Evolutionary conservation across 2,888 invertebrate genomes (phyloP).

Genomic region (Andrena bucephala): DNA sequence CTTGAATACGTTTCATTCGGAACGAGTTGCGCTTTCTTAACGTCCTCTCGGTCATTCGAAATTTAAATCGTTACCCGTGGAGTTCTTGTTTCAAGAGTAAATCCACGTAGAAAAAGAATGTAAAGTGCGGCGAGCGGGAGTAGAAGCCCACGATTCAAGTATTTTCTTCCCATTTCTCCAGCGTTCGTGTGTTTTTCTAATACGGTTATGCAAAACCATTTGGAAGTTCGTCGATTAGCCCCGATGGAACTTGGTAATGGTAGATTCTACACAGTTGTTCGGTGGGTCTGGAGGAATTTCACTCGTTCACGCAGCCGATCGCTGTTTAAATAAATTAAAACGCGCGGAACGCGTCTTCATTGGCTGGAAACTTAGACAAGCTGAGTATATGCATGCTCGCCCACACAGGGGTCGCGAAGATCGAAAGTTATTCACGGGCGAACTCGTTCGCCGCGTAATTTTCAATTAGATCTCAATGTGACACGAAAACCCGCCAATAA

Average conservation of each 20-base stretch:
- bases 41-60: not conserved
- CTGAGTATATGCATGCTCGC: too few relatives aligned
- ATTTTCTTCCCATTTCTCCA: slow-evolving; percentile 3
- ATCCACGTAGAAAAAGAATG: not conserved
- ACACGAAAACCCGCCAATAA: slow-evolving; percentile 69
- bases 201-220: slow-evolving; percentile 23
- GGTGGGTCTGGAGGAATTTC: not conserved
- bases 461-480: slow-evolving; percentile 73
- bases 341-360: not conserved
- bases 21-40: not conserved
- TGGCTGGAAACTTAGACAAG: not conserved
- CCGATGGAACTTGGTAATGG: not conserved
- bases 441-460: slow-evolving; percentile 67
- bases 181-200: slow-evolving; percentile 8
- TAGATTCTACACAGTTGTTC: not conserved
- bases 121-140: not conserved
- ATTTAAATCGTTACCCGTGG: slow-evolving; percentile 25
- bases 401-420: not conserved
- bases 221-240: not conserved
- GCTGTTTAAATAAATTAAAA: slow-evolving; percentile 17
- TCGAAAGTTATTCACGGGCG: slow-evolving; percentile 48
- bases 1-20: not conserved
- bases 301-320: not conserved
- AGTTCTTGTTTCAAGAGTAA: not conserved
- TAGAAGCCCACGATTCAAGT: not conserved